Percentiles rank a stretch among this genome's conserved stretches.
phyloP scores from a whole-genome alignment of 2,113 vertebrate genomes.

The Eubucco bourcierii region DNA sequence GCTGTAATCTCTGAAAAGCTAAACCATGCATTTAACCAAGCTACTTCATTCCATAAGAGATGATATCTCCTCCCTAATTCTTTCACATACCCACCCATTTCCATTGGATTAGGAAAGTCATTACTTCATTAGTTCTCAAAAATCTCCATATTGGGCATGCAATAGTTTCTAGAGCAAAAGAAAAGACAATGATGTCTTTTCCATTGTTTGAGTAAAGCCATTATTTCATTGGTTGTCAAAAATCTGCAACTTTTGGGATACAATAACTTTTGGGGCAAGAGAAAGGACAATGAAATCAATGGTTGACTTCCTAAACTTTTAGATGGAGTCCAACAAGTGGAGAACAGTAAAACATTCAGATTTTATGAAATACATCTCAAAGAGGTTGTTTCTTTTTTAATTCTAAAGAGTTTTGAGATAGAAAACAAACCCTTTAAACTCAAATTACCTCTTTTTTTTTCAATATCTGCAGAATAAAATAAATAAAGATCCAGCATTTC shows the following conservation, averaged over 20 bases:
- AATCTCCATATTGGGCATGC: neutral
- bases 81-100: neutral
- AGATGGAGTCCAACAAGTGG: neutral
- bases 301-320: slow-evolving; percentile 6
- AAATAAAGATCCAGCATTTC: neutral
- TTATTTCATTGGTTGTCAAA: neutral
- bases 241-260: neutral
- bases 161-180: neutral
- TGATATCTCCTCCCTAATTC: neutral
- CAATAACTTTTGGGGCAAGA: neutral
- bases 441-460: neutral
- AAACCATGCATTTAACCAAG: slow-evolving; percentile 1
- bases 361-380: neutral
- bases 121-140: neutral
- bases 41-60: neutral
- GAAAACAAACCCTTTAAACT: neutral
- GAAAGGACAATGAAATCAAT: neutral
- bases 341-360: neutral
- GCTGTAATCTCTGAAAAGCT: neutral
- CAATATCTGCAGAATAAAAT: neutral
- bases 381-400: neutral
- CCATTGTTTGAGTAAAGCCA: neutral
- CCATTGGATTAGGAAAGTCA: neutral
- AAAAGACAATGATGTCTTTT: neutral
- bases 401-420: neutral